Base-by-base conservation (phyloP, 2,113 vertebrate genomes). In the Catagonus wagneri region DNA sequence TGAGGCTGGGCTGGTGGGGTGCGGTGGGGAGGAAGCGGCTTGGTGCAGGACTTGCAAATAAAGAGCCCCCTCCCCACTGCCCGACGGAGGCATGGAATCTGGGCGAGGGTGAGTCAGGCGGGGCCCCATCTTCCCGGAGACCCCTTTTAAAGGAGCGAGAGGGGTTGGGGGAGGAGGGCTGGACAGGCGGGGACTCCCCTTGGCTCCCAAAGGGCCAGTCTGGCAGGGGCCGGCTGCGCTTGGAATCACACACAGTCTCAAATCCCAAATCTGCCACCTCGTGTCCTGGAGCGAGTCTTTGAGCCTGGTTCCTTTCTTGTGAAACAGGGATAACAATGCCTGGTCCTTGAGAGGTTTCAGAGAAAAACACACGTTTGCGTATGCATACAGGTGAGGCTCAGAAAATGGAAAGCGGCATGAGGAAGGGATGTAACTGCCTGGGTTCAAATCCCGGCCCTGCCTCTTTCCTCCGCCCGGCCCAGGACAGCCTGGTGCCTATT, bases 401-500 rank as follows among this genome's bases (percentile, higher is more conserved):
- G 85, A 39, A 78, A 52, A 50, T 0, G 20, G 29, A 50, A 36
- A 39, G 29, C 22, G 29, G 34, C 12, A 7, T 9, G 8, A 7
- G 2, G 12, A 50, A 71, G 74, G 27, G 19, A 25, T 36, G 44
- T 52, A 74, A 10, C 15, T 36, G 39, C 39, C 2, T 16, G 32
- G 34, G 32, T 87, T 92, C 23, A 58, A 34, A 29, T 34, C 63
- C 36, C 61, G 36, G 54, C 23, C 32, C 52, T 0, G 0, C 17
- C 32, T 39, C 4, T 72, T 84, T 32, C 25, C 50, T 32, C 25
- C 50, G 39, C 3, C 81, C 27, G 23, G 23, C 44, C 0, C 6
- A 1, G 39, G n/a, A 34, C 22, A 3, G 1, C 11, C 20, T 19
- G 11, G n/a, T 11, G 4, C 52, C 27, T 23, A 3, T 72, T 12